Base-by-base conservation (phyloP, 30 jellyfish, hydroid and myxozoan genomes). In the Hydractinia symbiolongicarpus region DNA sequence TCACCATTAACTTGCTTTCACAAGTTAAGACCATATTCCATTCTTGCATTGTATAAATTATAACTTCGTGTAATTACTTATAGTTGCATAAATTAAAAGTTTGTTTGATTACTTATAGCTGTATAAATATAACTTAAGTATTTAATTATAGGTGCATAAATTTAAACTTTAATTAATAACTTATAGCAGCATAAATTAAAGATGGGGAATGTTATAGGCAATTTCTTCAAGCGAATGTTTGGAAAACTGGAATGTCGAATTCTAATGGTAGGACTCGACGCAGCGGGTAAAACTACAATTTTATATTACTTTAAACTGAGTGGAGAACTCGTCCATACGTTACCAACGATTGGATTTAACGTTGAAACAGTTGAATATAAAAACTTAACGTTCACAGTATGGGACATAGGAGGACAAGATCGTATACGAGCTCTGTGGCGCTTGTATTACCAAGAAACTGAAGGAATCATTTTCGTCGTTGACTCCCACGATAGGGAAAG, bases 331-430 rank as follows among this genome's bases (percentile, higher is more conserved):
- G 98, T 91, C 9, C 94, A 90, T 13, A 91, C 98, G 40, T 81
- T 91, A 3, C 98, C 98, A 14, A 91, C 98, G 60, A 81, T 91
- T 21, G 98, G 98, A 8, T 91, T 91, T 67, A 91, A 91, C 72
- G 98, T 91, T 15, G 98, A 91, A 74, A 86, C 96, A 40, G 85
- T 91, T 15, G 89, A 86, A 52, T 92, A 86, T 66, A 91, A 86
- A 73, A 82, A 87, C 61, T 84, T 91, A 67, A 70, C 79, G 11
- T 91, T 87, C 56, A 91, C 98, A 16, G 93, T 91, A 49, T 91
- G 98, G 98, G 98, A 91, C 61, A 86, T 91, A 49, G 98, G 98
- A 5, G 98, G 98, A 7, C 98, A 91, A 64, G 95, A 91, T 64
- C 85, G 85, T 53, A 91, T 91, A 9, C 81, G 98, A 4, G 95